phyloP scores from a whole-genome alignment of 2,888 invertebrate species.

The Miltochrista miniata region DNA sequence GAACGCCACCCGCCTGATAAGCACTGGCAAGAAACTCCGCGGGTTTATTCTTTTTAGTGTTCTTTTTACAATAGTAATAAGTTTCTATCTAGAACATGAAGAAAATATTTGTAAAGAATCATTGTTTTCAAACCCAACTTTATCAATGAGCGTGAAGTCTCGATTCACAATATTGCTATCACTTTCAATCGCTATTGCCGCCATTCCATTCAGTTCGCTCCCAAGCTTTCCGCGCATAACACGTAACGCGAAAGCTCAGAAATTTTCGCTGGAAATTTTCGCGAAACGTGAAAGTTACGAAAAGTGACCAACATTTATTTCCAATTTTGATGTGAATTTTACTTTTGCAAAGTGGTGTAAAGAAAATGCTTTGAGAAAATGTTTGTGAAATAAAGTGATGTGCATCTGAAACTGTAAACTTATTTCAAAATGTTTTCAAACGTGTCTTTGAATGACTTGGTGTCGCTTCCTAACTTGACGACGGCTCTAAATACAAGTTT shows the following conservation, averaged over 20 bases:
- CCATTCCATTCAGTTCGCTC: conserved; percentile 44
- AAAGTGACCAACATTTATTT: not conserved
- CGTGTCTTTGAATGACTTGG: conserved; percentile 30
- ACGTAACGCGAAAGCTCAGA: conserved; percentile 34
- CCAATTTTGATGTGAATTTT: not conserved
- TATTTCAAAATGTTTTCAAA: conserved; percentile 36
- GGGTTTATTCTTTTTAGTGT: no score
- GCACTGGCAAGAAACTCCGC: no score
- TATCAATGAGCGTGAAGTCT: conserved; percentile 23
- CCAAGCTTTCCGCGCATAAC: conserved; percentile 31
- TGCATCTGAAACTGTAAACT: conserved; percentile 7
- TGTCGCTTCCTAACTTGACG: conserved; percentile 27
- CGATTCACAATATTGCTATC: conserved; percentile 9
- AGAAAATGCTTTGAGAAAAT: conserved; percentile 17
- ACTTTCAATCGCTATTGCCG: conserved; percentile 21
- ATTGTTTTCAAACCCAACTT: no score
- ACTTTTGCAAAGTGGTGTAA: conserved; percentile 1
- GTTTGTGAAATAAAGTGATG: conserved; percentile 6
- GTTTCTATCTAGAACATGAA: no score
- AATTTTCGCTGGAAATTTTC: conserved; percentile 8
- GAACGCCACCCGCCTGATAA: no score
- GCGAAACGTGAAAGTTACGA: conserved; percentile 22
- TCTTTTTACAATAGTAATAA: no score
- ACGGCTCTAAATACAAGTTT: conserved; percentile 44
- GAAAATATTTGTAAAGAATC: no score